Conservation (phyloP, 2,888 invertebrate species). For the Zhuqinia jingwanae region DNA sequence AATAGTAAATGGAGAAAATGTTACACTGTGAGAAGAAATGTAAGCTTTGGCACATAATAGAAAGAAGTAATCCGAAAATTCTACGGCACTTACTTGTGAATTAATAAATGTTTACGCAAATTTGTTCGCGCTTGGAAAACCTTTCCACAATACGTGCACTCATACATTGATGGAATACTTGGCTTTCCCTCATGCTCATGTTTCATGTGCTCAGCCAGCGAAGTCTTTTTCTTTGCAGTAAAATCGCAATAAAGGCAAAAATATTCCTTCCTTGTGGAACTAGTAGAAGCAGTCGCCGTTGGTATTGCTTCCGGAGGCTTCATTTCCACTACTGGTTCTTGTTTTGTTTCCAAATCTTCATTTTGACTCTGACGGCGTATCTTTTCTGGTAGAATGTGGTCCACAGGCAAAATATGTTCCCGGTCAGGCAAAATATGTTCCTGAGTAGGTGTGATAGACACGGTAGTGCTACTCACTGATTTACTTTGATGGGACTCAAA, state of each 20-base stretch:
- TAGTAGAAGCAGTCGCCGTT: neutral
- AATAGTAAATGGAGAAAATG: too few relatives aligned
- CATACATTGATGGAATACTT: slow-evolving; percentile 74
- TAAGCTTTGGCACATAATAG: too few relatives aligned
- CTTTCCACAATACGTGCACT: slow-evolving; percentile 78
- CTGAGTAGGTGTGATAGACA: slow-evolving; percentile 30
- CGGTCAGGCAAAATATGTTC: slow-evolving; percentile 3
- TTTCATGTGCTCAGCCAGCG: slow-evolving; percentile 72
- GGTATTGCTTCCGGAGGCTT: slow-evolving; percentile 29
- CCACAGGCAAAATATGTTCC: neutral
- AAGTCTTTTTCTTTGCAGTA: slow-evolving; percentile 64
- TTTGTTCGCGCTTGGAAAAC: slow-evolving; percentile 74
- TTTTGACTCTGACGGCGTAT: slow-evolving; percentile 55
- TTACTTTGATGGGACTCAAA: slow-evolving; percentile 69
- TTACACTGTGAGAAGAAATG: too few relatives aligned
- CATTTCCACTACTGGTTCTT: slow-evolving; percentile 24
- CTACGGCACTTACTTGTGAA: slow-evolving; percentile 74
- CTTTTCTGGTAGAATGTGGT: slow-evolving; percentile 52
- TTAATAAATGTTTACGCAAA: slow-evolving; percentile 76
- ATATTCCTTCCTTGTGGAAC: slow-evolving; percentile 65
- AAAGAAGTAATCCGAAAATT: too few relatives aligned
- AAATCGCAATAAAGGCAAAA: slow-evolving; percentile 77
- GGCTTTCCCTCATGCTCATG: slow-evolving; percentile 74
- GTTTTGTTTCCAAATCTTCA: slow-evolving; percentile 20
- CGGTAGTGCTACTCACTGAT: slow-evolving; percentile 34